Evolutionary conservation across 2,888 invertebrate species (phyloP).

Genomic region (Polymixis flavicincta): DNA sequence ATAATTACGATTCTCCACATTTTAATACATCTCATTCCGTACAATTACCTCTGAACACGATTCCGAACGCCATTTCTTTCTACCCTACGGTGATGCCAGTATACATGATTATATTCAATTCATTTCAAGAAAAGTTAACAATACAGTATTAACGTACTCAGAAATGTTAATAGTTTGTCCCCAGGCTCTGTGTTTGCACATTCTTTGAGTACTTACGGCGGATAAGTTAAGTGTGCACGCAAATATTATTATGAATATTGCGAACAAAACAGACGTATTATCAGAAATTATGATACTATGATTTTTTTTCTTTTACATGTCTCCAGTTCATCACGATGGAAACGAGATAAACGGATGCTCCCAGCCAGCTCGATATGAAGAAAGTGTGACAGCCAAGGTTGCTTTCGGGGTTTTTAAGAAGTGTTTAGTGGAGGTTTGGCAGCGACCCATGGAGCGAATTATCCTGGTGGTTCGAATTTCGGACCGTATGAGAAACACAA

Average conservation of each 20-base stretch:
- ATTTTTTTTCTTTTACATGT: neutral
- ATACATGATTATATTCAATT: constrained; percentile 60
- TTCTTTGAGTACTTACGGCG: constrained; percentile 27
- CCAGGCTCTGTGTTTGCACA: constrained; percentile 51
- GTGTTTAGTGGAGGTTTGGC: too few relatives aligned
- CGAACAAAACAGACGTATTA: constrained; percentile 30
- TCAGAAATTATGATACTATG: constrained; percentile 12
- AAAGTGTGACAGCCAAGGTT: neutral
- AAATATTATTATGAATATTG: constrained; percentile 24
- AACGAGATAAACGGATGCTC: neutral
- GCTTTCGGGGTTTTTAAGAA: neutral
- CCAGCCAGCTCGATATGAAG: neutral
- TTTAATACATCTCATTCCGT: constrained; percentile 39
- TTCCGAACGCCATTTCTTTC: constrained; percentile 50
- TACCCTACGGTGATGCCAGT: constrained; percentile 44
- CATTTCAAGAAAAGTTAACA: constrained; percentile 60
- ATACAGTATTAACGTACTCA: constrained; percentile 57
- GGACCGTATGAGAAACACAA: too few relatives aligned
- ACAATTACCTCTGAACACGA: constrained; percentile 49
- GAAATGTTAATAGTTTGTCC: constrained; percentile 54
- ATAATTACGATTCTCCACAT: constrained; percentile 43
- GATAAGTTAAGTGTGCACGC: constrained; percentile 18
- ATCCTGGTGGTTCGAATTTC: too few relatives aligned
- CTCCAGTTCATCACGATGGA: too few relatives aligned
- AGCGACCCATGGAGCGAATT: too few relatives aligned